These are phyloP conservation scores for Epizoanthus ramosus DNA, from an alignment of 92 coral and sea anemone species.

Conservation along the genomic window DNA sequence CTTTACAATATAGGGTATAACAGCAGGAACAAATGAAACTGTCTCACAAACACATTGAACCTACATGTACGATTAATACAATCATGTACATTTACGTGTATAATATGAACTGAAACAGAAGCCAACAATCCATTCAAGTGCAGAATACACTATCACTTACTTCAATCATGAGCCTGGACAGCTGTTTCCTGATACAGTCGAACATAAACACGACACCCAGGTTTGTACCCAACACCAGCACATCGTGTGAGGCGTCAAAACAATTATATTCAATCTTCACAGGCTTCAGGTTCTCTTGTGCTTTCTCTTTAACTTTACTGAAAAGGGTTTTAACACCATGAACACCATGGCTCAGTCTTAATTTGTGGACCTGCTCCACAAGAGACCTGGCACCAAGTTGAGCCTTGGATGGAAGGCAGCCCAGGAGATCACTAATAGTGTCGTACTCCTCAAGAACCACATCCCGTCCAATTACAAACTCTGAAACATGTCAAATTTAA, in stretches of 20 bases:
- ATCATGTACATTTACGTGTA: too few species aligned
- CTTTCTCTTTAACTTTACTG: conserved; percentile 64
- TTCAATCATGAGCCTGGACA: conserved; percentile 78
- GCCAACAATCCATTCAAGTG: neutral
- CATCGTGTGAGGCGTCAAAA: conserved; percentile 85
- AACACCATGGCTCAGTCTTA: conserved; percentile 14
- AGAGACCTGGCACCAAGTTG: conserved; percentile 74
- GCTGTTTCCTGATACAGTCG: conserved; percentile 69
- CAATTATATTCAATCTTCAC: conserved; percentile 75
- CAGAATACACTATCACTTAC: conserved; percentile 33
- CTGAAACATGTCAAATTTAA: conserved; percentile 20
- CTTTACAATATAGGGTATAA: too few species aligned
- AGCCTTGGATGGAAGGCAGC: conserved; percentile 64
- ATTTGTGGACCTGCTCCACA: conserved; percentile 41
- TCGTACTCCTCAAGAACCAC: conserved; percentile 73
- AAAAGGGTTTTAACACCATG: conserved; percentile 75
- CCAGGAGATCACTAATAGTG: conserved; percentile 57
- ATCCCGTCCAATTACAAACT: conserved; percentile 76
- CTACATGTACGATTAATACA: too few species aligned
- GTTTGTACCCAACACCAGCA: conserved; percentile 81
- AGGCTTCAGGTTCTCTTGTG: conserved; percentile 67
- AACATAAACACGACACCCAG: conserved; percentile 81
- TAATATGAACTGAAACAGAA: neutral
- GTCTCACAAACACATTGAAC: too few species aligned
- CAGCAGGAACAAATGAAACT: too few species aligned